Conservation (phyloP, 2,888 invertebrate species). For the Mimachlamys varia region DNA sequence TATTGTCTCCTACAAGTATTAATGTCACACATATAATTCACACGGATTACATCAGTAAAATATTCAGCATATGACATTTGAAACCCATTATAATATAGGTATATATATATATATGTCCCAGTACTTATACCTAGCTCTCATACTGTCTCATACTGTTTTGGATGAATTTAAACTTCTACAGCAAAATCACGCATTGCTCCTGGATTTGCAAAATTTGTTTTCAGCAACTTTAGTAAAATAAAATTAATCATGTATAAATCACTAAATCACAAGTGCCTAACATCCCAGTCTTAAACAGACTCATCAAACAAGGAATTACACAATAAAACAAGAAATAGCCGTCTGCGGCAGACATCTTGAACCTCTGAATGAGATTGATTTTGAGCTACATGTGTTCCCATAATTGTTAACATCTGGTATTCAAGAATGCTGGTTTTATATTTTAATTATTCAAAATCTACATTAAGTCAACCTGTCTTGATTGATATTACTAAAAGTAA, state of each 20-base stretch:
- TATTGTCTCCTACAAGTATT: background rate
- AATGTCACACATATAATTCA: background rate
- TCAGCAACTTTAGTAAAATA: background rate
- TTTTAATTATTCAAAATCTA: conserved; percentile 23
- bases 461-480: background rate
- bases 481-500: background rate
- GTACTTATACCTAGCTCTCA: no score
- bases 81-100: background rate
- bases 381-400: background rate
- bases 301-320: background rate
- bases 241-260: background rate
- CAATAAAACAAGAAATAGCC: background rate
- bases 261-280: background rate
- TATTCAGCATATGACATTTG: background rate
- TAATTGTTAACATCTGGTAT: conserved; percentile 15
- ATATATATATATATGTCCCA: background rate
- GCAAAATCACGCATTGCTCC: no score
- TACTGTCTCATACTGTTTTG: no score
- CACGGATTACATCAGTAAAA: background rate
- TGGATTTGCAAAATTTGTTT: no score
- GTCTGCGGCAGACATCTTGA: background rate
- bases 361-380: background rate
- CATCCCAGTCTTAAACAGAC: background rate
- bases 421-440: background rate
- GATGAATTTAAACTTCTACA: no score